Evolutionary conservation across 2,888 invertebrate species (phyloP).

Genomic region (Lasioglossum malachurum): DNA sequence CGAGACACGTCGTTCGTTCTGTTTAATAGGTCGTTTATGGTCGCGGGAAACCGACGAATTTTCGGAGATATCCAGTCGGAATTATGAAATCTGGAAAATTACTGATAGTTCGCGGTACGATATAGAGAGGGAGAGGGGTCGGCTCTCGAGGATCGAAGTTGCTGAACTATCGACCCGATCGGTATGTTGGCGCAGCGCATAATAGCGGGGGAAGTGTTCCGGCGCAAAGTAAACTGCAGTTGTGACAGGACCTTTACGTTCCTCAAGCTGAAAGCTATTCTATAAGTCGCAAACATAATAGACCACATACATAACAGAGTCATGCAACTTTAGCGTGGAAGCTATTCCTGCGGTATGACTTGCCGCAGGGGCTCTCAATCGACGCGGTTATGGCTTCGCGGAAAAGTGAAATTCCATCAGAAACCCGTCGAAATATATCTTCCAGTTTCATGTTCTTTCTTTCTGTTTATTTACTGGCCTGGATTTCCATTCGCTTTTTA

Average conservation of each 20-base stretch:
- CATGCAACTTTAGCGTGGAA: slow-evolving; percentile 72
- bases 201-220: slow-evolving; percentile 35
- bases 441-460: background rate
- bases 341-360: slow-evolving; percentile 73
- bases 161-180: slow-evolving; percentile 39
- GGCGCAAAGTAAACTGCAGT: slow-evolving; percentile 41
- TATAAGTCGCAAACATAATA: slow-evolving; percentile 78
- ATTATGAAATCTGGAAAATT: slow-evolving; percentile 4
- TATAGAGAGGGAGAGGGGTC: background rate
- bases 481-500: background rate
- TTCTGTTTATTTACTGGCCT: background rate
- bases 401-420: background rate
- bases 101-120: background rate
- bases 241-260: slow-evolving; percentile 72
- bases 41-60: background rate
- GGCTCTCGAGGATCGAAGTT: slow-evolving; percentile 32
- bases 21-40: background rate
- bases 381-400: background rate
- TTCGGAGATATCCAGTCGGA: background rate
- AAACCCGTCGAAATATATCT: background rate
- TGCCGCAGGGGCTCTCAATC: slow-evolving; percentile 71
- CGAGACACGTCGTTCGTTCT: background rate
- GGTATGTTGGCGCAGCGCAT: slow-evolving; percentile 16
- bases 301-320: slow-evolving; percentile 72
- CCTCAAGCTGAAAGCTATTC: slow-evolving; percentile 73